phyloP scores from a whole-genome alignment of 2,888 invertebrate genomes.

The Drosophila merina region DNA sequence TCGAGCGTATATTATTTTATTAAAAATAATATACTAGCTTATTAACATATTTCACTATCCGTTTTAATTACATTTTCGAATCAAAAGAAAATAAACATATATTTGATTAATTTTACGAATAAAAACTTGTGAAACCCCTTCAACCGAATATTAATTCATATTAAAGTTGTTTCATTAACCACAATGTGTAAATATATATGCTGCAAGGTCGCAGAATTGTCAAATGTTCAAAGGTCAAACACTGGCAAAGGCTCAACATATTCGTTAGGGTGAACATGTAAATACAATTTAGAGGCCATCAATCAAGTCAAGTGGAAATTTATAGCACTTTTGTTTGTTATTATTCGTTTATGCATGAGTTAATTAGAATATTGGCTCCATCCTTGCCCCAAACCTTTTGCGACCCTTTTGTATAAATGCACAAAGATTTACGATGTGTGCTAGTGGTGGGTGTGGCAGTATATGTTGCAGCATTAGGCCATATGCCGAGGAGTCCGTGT shows the following conservation, averaged over 20 bases:
- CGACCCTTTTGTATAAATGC: slow-evolving; percentile 57
- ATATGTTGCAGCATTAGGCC: slow-evolving; percentile 31
- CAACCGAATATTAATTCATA: slow-evolving; percentile 39
- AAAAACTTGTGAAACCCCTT: slow-evolving; percentile 14
- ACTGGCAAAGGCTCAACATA: slow-evolving; percentile 5
- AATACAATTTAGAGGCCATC: slow-evolving; percentile 61
- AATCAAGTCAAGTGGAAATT: slow-evolving; percentile 80
- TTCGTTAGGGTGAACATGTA: slow-evolving; percentile 29
- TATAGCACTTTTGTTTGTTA: slow-evolving; percentile 80
- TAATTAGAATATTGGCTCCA: slow-evolving; percentile 78
- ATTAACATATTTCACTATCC: background rate
- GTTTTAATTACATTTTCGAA: slow-evolving; percentile 6
- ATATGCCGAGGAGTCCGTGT: slow-evolving; percentile 20
- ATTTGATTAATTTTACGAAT: background rate
- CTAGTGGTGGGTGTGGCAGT: slow-evolving; percentile 37
- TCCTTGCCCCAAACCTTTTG: slow-evolving; percentile 56
- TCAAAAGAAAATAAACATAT: slow-evolving; percentile 13
- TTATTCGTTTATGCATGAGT: slow-evolving; percentile 80
- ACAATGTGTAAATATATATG: background rate
- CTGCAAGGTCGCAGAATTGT: slow-evolving; percentile 32
- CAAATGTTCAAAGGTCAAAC: slow-evolving; percentile 43
- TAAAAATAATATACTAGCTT: slow-evolving; percentile 1
- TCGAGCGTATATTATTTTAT: background rate
- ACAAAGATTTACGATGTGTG: slow-evolving; percentile 63
- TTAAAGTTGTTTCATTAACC: slow-evolving; percentile 32